Percentiles rank a stretch among this genome's conserved stretches.
These are phyloP conservation scores for Myiozetetes cayanensis DNA, from an alignment of 2,113 vertebrate species.

Conservation along the genomic window DNA sequence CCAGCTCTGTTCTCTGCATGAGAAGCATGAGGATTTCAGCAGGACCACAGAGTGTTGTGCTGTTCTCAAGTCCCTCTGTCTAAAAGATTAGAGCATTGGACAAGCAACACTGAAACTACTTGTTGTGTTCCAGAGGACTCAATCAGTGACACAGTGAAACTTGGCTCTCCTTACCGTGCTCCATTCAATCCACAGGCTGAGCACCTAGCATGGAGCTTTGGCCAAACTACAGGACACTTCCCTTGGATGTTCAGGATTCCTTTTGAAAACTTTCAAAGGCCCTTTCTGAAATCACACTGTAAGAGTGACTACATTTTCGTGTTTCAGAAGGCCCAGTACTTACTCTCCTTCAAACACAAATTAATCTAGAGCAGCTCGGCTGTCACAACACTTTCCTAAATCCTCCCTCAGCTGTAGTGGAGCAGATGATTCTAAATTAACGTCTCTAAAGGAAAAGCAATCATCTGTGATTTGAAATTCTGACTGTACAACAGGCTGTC, in stretches of 20 bases:
- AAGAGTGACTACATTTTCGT: background rate
- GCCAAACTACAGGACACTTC: background rate
- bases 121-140: background rate
- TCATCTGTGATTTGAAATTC: background rate
- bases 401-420: background rate
- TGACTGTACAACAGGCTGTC: background rate
- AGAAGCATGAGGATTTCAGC: background rate
- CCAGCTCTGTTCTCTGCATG: background rate
- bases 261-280: background rate
- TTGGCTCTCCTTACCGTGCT: background rate
- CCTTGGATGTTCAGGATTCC: background rate
- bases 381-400: background rate
- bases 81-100: background rate
- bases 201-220: background rate
- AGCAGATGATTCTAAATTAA: conserved; percentile 13
- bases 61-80: background rate
- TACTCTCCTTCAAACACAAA: background rate
- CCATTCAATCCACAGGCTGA: background rate
- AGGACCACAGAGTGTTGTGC: background rate
- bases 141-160: background rate
- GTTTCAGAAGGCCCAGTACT: background rate
- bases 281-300: background rate
- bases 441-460: background rate
- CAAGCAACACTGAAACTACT: background rate
- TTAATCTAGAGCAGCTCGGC: background rate